Evolutionary conservation across 2,797 vertebrate species (phyloP), one percentile per base, ranked within the genome.

Genomic region (Falco concolor): DNA sequence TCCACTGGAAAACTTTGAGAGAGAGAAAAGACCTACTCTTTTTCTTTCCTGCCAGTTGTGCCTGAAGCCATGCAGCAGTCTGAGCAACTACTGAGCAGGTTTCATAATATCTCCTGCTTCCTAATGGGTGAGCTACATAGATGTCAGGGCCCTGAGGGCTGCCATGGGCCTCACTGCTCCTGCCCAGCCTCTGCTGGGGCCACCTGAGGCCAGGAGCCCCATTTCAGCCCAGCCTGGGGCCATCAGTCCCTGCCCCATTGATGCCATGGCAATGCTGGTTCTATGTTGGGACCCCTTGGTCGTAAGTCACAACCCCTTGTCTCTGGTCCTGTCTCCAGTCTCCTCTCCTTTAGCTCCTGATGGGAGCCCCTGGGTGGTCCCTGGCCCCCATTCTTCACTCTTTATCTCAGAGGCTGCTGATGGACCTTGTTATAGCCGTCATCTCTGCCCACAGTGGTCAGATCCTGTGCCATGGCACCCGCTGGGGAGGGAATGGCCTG

Each of bases 41-140:
- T 5, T 45, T 47, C 65, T 61, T 52, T 50, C 4, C 23, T 80
- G 27, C n/a, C 42, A 49, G 32, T 90, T 78, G 27, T 78, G 65
- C 85, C 80, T 93, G 65, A 94, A 96, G 93, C 80, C 61, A 84
- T 93, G 34, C 45, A 38, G 30, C 65, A 44, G 84, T 82, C 68
- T 70, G 28, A 72, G 74, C 49, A 94, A 20, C 85, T 85, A 79
- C 65, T 63, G 83, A 75, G 34, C 60, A 28, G 44, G 27, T 95
- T 92, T 94, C 34, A 28, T 40, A 40, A 57, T 80, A 87, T 79
- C 80, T 88, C 25, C 25, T 49, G 59, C 69, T 75, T 84, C 7
- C 3, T 28, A 40, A 34, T 3, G 16, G 89, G 57, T n/a, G 72
- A 64, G 30, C 63, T 78, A 47, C 73, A 47, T 28, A 67, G 83